These are phyloP conservation scores for Cyprichromis sp. DNA, from an alignment of 2,113 vertebrate genomes.

Conservation along the genomic window DNA sequence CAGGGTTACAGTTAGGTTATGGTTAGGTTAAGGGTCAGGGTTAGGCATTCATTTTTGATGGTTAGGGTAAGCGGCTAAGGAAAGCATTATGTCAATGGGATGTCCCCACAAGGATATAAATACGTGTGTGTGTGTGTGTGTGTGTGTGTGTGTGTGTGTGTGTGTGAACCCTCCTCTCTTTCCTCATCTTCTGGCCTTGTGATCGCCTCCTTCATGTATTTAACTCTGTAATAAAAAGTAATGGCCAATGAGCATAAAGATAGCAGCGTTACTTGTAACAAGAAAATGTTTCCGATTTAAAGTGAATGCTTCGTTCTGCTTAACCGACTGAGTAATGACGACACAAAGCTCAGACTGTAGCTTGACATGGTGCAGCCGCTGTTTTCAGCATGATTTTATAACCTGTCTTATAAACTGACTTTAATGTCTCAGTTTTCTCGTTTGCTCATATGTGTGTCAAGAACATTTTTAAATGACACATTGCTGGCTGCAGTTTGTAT, in stretches of 20 bases:
- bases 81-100: too few species aligned
- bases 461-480: neutral
- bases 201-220: neutral
- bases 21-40: neutral
- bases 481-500: neutral
- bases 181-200: neutral
- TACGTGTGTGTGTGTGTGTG: neutral
- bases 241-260: neutral
- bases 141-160: neutral
- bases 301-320: neutral
- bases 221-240: neutral
- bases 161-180: neutral
- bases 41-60: fast-evolving
- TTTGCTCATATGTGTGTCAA: neutral
- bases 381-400: neutral
- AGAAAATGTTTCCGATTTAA: neutral
- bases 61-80: neutral
- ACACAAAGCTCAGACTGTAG: neutral
- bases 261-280: neutral
- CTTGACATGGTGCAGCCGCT: neutral
- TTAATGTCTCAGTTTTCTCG: neutral
- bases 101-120: too few species aligned
- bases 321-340: neutral
- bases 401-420: neutral
- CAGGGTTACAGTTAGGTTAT: neutral